Evolutionary conservation across 1,140 invertebrate genomes (phyloP).

Genomic region (Cheumatopsyche charites): DNA sequence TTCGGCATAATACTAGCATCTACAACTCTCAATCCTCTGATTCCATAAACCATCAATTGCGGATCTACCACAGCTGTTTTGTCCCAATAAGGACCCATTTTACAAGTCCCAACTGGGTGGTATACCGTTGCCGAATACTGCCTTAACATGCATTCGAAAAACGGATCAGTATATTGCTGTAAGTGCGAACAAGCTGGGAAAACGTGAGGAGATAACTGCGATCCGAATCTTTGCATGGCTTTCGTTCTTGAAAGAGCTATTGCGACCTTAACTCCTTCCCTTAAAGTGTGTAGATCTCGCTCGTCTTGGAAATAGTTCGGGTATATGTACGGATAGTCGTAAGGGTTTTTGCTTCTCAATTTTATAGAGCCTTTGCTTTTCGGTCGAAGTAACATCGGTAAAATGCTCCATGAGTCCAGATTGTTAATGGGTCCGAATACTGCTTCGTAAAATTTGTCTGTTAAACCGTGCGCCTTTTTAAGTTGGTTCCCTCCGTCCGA

Average conservation of each 20-base stretch:
- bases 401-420: conserved; percentile 82
- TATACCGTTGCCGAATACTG: conserved; percentile 69
- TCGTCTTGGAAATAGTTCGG: conserved; percentile 88
- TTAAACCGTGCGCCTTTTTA: conserved; percentile 79
- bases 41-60: conserved; percentile 78
- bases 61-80: conserved; percentile 86
- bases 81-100: conserved; percentile 90
- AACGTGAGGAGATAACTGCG: conserved; percentile 69
- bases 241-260: conserved; percentile 75
- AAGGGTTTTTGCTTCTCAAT: conserved; percentile 82
- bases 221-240: conserved; percentile 74
- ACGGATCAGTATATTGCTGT: conserved; percentile 58
- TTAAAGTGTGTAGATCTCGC: conserved; percentile 76
- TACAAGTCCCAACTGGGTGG: conserved; percentile 71
- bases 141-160: conserved; percentile 67
- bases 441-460: conserved; percentile 72
- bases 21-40: conserved; percentile 79
- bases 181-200: conserved; percentile 57
- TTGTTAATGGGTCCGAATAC: conserved; percentile 74
- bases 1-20: conserved; percentile 88
- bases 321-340: conserved; percentile 89
- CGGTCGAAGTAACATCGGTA: conserved; percentile 84
- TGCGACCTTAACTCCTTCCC: conserved; percentile 84
- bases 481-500: conserved; percentile 85
- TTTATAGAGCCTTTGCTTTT: conserved; percentile 80